Conservation (phyloP, 2,888 invertebrate genomes). For the Trichopria drosophilae region DNA sequence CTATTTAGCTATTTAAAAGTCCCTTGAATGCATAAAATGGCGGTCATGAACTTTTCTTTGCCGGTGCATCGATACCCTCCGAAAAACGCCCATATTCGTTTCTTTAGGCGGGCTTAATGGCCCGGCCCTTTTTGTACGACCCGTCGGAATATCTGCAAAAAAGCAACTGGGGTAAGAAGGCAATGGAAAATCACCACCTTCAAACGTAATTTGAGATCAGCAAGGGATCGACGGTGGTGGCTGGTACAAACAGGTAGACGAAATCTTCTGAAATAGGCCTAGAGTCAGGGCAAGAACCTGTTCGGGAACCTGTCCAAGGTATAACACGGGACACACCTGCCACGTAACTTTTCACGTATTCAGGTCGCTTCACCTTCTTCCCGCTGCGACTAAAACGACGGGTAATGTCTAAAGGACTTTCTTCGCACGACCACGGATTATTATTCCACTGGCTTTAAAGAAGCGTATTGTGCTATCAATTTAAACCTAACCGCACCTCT, state of each 20-base stretch:
- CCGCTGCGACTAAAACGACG: background rate
- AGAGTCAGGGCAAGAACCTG: slow-evolving; percentile 13
- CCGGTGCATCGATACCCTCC: no score
- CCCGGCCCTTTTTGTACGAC: no score
- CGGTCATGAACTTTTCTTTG: no score
- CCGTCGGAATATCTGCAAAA: no score
- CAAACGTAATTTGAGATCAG: slow-evolving; percentile 14
- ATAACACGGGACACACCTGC: slow-evolving; percentile 26
- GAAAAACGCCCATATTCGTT: no score
- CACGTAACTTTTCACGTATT: slow-evolving; percentile 31
- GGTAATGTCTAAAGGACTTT: slow-evolving; percentile 10
- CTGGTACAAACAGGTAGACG: background rate
- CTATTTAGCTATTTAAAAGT: no score
- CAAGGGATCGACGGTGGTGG: background rate
- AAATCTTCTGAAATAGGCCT: slow-evolving; percentile 1
- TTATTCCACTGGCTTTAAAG: background rate
- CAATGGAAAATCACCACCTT: no score
- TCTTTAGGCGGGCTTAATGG: no score
- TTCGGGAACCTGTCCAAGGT: slow-evolving; percentile 7
- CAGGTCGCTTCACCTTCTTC: slow-evolving; percentile 26
- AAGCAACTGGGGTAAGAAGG: no score
- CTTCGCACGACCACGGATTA: slow-evolving; percentile 5
- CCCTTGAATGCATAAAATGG: no score
- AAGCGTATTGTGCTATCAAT: background rate
- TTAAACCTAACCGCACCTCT: no score